Base-by-base conservation (phyloP, 2,113 vertebrate genomes). In the Phrynosoma blainvillii region DNA sequence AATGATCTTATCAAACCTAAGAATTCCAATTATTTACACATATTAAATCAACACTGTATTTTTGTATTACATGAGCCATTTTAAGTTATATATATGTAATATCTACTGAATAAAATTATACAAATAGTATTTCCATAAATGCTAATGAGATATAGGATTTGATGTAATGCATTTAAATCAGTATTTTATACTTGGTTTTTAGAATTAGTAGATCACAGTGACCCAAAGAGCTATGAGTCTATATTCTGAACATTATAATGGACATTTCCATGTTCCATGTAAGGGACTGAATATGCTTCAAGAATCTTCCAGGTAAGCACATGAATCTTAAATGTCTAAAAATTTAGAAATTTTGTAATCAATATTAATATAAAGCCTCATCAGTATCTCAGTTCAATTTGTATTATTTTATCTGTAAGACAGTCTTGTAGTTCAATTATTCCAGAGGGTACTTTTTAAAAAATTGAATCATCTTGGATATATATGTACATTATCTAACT, bases 31-130 rank as follows among this genome's bases (percentile, higher is more conserved):
- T 79, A 5, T 7, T 84, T 0, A 0, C 23, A 85, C n/a, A 81
- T 87, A 73, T 79, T 86, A 68, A 90, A 87, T 40, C 16, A n/a
- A 65, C 2, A 4, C 73, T 81, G 85, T 1, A 40, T 90, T 70
- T 79, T 82, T 84, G 32, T 0, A 47, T 27, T 68, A 73, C 36
- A 71, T 47, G 84, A 88, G 23, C 59, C 0, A 71, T 84, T 80
- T 79, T 8, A 30, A 82, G 14, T 62, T 12, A 62, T 18, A 62
- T 18, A 82, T 68, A 84, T 18, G 62, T 89, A 70, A 90, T 71
- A 82, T 93, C 54, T 86, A 21, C 18, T 56, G 47, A 0, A 80
- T 2, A 90, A 80, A 5, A 36, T 87, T 82, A 78, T 88, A 73
- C 7, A 47, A 47, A 47, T 2, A 9, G 0, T 88, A 36, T 80